Evolutionary conservation across 2,113 vertebrate genomes (phyloP).

Genomic region (Cyanoderma ruficeps): DNA sequence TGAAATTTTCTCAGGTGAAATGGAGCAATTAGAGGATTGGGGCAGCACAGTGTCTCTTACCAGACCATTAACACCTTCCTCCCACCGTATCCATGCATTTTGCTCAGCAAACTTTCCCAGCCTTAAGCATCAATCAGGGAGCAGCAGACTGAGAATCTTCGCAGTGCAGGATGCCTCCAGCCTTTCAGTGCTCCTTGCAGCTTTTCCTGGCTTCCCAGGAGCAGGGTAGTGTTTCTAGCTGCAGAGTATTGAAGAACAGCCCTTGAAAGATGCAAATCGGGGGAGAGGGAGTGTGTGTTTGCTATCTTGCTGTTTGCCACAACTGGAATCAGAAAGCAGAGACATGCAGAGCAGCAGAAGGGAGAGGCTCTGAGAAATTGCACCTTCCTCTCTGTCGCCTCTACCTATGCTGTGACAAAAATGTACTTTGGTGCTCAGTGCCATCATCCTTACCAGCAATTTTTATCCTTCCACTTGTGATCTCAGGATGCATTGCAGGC

Average conservation of each 20-base stretch:
- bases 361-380: background rate
- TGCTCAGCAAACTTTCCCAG: background rate
- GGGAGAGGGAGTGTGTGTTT: background rate
- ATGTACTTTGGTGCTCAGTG: background rate
- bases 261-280: background rate
- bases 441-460: background rate
- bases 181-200: background rate
- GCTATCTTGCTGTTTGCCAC: background rate
- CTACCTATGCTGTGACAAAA: background rate
- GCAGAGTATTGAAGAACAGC: background rate
- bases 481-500: background rate
- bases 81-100: background rate
- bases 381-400: background rate
- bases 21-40: background rate
- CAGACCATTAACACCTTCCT: background rate
- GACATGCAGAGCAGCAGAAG: background rate
- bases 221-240: background rate
- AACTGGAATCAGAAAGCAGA: background rate
- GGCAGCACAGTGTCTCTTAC: background rate
- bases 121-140: background rate
- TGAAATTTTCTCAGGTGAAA: background rate
- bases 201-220: background rate
- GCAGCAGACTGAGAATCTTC: background rate
- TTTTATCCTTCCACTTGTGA: background rate
- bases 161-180: background rate